phyloP scores from a whole-genome alignment of 2,797 vertebrate species.

The Pagetopsis macropterus region DNA sequence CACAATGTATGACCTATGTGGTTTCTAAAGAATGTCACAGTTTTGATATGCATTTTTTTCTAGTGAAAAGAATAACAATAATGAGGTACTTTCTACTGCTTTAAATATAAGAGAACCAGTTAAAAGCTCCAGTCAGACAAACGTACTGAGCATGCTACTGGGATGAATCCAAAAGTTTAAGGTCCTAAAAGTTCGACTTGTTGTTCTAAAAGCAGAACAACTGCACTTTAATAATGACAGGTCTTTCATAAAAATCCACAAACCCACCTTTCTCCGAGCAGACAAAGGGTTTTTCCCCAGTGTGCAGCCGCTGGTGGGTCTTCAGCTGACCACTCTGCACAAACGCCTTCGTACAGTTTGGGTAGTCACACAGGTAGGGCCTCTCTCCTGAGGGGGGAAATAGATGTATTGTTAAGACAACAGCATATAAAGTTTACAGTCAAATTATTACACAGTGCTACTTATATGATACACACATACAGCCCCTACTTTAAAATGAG shows the following conservation, averaged over 20 bases:
- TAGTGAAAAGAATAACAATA: too few species aligned
- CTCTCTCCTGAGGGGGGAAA: conserved; percentile 88
- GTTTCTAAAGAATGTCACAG: neutral
- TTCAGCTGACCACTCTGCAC: conserved; percentile 99
- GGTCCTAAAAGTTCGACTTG: neutral
- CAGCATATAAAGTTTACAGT: neutral
- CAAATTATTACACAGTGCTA: neutral
- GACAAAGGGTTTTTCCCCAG: conserved; percentile 98
- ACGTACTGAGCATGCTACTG: neutral
- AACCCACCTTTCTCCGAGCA: conserved; percentile 95
- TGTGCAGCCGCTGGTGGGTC: conserved; percentile 98
- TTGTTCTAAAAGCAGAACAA: neutral
- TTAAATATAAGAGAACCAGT: neutral
- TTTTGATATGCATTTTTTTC: too few species aligned
- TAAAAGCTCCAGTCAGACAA: neutral
- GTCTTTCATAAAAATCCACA: neutral
- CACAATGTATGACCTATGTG: neutral
- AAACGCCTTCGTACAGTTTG: conserved; percentile 97
- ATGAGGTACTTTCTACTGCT: conserved; percentile 61
- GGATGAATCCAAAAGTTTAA: conserved; percentile 44
- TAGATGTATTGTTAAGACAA: neutral
- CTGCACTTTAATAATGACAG: too few species aligned
- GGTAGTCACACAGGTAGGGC: conserved; percentile 97
- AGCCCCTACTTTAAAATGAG: neutral
- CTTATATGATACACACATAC: neutral